Conservation (phyloP, 2,113 vertebrate species). For the Felis catus region F.catus_Fca126_mat1.0 CM031415.1:186843001-186843500, state of each 20-base stretch:
- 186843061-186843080: conserved; percentile 72
- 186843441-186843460: conserved; percentile 65
- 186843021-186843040: conserved; percentile 67
- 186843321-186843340: background rate
- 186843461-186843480: conserved; percentile 55
- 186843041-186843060: conserved; percentile 76
- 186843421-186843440: conserved; percentile 29
- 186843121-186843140: conserved; percentile 71
- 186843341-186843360: conserved; percentile 55
- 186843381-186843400: background rate
- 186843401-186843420: conserved; percentile 2
- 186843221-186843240: conserved; percentile 62
- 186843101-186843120: conserved; percentile 71
- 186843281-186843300: background rate
- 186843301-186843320: background rate
- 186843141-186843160: conserved; percentile 66
- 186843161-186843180: conserved; percentile 67
- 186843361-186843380: background rate
- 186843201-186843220: conserved; percentile 57
- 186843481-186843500: conserved; percentile 66
- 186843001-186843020: conserved; percentile 72
- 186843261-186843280: conserved; percentile 41
- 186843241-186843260: conserved; percentile 59
- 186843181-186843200: conserved; percentile 53
- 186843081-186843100: conserved; percentile 70